Evolutionary conservation across 2,113 vertebrate species (phyloP), one percentile per base, ranked within the genome.

Genomic region (Eubucco bourcierii): DNA sequence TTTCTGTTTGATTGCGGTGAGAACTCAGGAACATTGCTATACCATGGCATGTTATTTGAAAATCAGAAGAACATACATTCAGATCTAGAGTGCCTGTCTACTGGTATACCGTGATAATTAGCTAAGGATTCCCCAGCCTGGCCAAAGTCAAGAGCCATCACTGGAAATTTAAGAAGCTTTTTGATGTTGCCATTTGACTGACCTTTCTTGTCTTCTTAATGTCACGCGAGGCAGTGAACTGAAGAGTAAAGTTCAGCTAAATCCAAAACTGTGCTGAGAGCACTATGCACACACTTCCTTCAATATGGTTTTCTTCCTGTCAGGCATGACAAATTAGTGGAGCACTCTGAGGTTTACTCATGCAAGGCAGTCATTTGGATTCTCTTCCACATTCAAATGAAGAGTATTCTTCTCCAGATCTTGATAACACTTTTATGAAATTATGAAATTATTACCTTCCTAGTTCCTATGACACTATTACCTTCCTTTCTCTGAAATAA

Each of bases 191-290:
- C 65, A 90, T 97, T 95, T 91, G 83, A 89, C 80, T 96, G 95
- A 95, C 92, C 92, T 97, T 95, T 96, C 95, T 79, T 96, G 80
- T 95, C 94, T 59, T 88, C 83, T 94, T 96, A 96, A 95, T 94
- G 90, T 95, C 93, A 95, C 0, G 0, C 19, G 15, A 94, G 58
- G 50, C 92, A 94, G 80, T 94, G 94, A 96, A 97, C 92, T 95
- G 95, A 95, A 94, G 90, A 96, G 72, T 85, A 85, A 94, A 95
- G 96, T 96, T 96, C 93, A 96, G 47, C 84, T 95, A 93, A 96
- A 96, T 81, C 87, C 93, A 89, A 84, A 91, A 87, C 52, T 72
- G 41, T 67, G 73, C 65, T 84, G 64, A 87, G 77, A 93, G 82
- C 50, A 55, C 84, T 66, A 76, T 13, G 73, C 28, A 34, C 0